phyloP scores from a whole-genome alignment of 1,140 invertebrate genomes.

The Mizuhopecten yessoensis region DNA sequence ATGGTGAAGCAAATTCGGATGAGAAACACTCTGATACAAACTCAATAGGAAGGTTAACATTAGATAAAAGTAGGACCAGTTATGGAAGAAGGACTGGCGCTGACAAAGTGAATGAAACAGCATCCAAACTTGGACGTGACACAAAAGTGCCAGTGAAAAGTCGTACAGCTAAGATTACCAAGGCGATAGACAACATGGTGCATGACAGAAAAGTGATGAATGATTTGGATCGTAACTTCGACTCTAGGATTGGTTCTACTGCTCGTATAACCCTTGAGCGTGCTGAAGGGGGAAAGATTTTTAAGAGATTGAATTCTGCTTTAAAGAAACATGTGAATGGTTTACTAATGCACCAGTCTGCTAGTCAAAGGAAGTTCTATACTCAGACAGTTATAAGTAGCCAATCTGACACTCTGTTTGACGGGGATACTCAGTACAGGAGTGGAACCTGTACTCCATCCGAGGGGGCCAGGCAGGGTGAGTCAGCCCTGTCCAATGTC shows the following conservation, averaged over 20 bases:
- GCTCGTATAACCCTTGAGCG: conserved; percentile 53
- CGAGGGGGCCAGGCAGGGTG: neutral
- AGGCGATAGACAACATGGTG: conserved; percentile 63
- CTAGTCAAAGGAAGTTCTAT: conserved; percentile 23
- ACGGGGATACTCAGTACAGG: neutral
- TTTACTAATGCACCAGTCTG: conserved; percentile 46
- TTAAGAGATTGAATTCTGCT: conserved; percentile 58
- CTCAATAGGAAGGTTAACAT: conserved; percentile 39
- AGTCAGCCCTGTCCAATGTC: neutral
- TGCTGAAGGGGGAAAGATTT: conserved; percentile 55
- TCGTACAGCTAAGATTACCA: conserved; percentile 56
- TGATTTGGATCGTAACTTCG: conserved; percentile 62
- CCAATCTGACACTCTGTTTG: conserved; percentile 7
- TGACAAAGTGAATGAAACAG: conserved; percentile 13
- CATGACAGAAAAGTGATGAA: conserved; percentile 64
- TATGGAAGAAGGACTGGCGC: neutral
- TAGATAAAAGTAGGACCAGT: conserved; percentile 42
- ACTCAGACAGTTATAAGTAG: neutral
- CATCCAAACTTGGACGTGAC: neutral
- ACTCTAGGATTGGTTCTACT: conserved; percentile 53
- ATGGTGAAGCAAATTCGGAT: conserved; percentile 36
- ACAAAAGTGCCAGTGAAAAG: conserved; percentile 45
- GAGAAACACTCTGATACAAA: conserved; percentile 38
- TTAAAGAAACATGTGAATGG: conserved; percentile 59
- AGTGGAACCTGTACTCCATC: neutral